Conservation (phyloP, 2,797 vertebrate species). For the Liparis tanakae region DNA sequence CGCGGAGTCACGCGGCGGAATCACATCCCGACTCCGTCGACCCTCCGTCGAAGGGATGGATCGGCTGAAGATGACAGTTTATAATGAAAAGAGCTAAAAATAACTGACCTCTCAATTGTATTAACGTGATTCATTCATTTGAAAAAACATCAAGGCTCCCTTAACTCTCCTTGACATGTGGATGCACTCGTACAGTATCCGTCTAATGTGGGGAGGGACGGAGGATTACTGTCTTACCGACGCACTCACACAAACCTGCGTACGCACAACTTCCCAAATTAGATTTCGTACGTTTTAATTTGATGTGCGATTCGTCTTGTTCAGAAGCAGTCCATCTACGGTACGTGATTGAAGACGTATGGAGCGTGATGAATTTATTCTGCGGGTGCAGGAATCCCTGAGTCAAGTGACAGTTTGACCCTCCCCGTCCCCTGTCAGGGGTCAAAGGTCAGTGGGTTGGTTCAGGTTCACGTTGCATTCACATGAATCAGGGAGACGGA, state of each 20-base stretch:
- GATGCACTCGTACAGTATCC: conserved; percentile 10
- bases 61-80: conserved; percentile 66
- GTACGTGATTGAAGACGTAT: conserved; percentile 19
- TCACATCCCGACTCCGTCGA: conserved; percentile 62
- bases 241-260: background rate
- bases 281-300: background rate
- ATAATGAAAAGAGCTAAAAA: conserved; percentile 67
- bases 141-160: conserved; percentile 42
- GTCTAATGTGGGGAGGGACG: conserved; percentile 11
- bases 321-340: background rate
- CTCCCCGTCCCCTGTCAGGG: too few relatives aligned
- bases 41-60: conserved; percentile 50
- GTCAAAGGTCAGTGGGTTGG: background rate
- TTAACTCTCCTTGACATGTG: conserved; percentile 41
- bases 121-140: conserved; percentile 49
- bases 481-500: background rate
- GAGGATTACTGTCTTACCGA: background rate
- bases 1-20: conserved; percentile 42
- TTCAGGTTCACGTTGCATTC: background rate
- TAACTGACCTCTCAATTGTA: conserved; percentile 56
- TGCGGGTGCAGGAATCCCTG: background rate
- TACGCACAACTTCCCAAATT: background rate
- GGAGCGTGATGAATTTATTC: background rate
- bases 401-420: background rate
- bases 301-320: background rate